These are phyloP conservation scores for Drosophila robusta DNA, from an alignment of 2,888 invertebrate species.

Conservation along the genomic window DNA sequence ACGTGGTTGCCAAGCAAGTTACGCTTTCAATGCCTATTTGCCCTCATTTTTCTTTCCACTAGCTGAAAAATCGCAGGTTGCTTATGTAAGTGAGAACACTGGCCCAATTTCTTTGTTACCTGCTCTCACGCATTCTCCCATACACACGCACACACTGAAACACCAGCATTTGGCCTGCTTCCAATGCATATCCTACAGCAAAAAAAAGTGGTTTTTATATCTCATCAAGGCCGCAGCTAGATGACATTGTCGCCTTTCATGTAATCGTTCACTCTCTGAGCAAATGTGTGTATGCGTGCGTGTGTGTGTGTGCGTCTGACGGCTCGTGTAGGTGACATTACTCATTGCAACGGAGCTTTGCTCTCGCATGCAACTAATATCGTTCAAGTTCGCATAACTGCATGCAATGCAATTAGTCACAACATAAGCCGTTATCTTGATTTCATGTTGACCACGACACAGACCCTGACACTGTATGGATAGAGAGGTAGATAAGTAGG, in stretches of 20 bases:
- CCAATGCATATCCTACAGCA: constrained; percentile 65
- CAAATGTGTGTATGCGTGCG: not conserved
- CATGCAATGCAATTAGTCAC: constrained; percentile 65
- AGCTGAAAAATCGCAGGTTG: constrained; percentile 22
- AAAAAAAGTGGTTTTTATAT: constrained; percentile 58
- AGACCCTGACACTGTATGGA: constrained; percentile 45
- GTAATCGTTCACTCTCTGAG: constrained; percentile 30
- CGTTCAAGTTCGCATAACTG: constrained; percentile 66
- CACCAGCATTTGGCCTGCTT: constrained; percentile 59
- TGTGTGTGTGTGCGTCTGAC: not conserved
- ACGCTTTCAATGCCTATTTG: constrained; percentile 14
- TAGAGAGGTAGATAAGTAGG: too few species aligned
- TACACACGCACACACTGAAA: constrained; percentile 1
- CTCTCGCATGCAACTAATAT: constrained; percentile 24
- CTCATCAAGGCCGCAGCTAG: constrained; percentile 60
- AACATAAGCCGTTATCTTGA: constrained; percentile 28
- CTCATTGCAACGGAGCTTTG: constrained; percentile 27
- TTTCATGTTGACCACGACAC: constrained; percentile 53
- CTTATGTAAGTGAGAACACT: constrained; percentile 65
- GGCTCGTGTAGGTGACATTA: constrained; percentile 40
- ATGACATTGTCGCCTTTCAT: constrained; percentile 61
- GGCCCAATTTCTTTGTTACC: constrained; percentile 42
- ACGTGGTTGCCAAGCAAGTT: constrained; percentile 70
- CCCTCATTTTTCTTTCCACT: constrained; percentile 14
- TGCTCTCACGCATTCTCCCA: constrained; percentile 24